Base-by-base conservation (phyloP, 2,888 invertebrate species). In the Empis livida region DNA sequence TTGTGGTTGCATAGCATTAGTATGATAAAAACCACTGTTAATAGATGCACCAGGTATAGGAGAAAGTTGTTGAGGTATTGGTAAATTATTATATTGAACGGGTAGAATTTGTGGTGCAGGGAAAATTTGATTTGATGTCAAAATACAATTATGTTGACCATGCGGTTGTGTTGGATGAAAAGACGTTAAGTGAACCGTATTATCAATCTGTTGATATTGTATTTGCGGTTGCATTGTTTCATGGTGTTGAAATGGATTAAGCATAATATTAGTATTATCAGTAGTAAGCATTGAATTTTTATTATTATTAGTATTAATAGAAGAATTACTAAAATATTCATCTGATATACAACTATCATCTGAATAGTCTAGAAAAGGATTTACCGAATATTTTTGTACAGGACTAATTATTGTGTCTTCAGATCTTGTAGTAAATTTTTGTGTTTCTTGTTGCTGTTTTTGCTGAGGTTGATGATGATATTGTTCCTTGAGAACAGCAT, bases 41-140 rank as follows among this genome's bases (percentile, higher is more conserved):
- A n/a, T 35, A 6, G 23, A 8, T 14, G 41, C 10, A 16, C 17
- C 40, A 23, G 27, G 4, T 48, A 43, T 38, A 41, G 30, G 14
- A 48, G 46, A 32, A 48, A 45, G 59, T 53, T 70, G 68, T 53
- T 70, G 69, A 48, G 67, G 70, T 51, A 64, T 62, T 49, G 70
- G 70, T 51, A 70, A 55, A 49, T 60, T 62, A 43, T 63, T 57
- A 57, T 68, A 70, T 54, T 70, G 70, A 35, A 70, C 70, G 17
- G 70, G 70, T 50, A 70, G 55, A 53, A 70, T 66, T 62, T 69
- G 67, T 52, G 67, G 64, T 53, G 63, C 59, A 50, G 69, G 69
- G 58, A 68, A 69, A 49, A 69, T 63, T 58, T 67, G 61, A 49
- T 62, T 57, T 56, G 67, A 60, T 53, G 67, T 59, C 48, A 61